Evolutionary conservation across 1,140 invertebrate genomes (phyloP), one percentile per base, ranked within the genome.

Genomic region (Bombus impatiens): DNA sequence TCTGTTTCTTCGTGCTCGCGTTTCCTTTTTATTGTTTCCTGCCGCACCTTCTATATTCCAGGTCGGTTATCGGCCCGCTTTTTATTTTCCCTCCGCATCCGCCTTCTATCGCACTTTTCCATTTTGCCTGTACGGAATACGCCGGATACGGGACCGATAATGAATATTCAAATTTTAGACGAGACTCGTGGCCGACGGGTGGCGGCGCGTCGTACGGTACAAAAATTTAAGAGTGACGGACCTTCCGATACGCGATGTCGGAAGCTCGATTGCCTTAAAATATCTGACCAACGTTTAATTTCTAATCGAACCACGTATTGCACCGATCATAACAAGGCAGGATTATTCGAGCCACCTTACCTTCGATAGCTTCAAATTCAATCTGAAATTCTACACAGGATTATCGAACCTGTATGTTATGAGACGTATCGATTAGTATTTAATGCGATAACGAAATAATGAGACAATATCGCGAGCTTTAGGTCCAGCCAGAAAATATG

Each of bases 91-190:
- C 13, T 12, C 6, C 15, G 13, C 10, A 25, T 13, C 35, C 35
- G 8, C 28, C 28, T 47, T 76, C n/a, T 40, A 65, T 80, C 68
- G 42, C 67, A 65, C 40, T 80, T 80, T 85, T 74, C 68, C 67
- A 84, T 79, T 79, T 57, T 59, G 37, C 68, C 83, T 18, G 44
- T 47, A 25, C 67, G n/a, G 77, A 35, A 71, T 78, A 76, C 71
- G 28, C 57, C 18, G 81, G 62, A 68, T 72, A 72, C 53, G 10
- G 53, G 40, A 22, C 57, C 83, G 83, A 85, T 80, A 85, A 80
- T 85, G 78, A 85, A 85, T 85, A 85, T 85, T 85, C 83, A 85
- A 80, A 85, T 85, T 85, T 85, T 25, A 62, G 37, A 44, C 57
- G 68, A 44, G 65, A 53, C 67, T n/a, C 9, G 62, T 5, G 62